A percentile compares a stretch with the other conserved stretches of the same genome.
phyloP scores from a whole-genome alignment of 2,888 invertebrate species.

The Microctonus aethiopoides region DNA sequence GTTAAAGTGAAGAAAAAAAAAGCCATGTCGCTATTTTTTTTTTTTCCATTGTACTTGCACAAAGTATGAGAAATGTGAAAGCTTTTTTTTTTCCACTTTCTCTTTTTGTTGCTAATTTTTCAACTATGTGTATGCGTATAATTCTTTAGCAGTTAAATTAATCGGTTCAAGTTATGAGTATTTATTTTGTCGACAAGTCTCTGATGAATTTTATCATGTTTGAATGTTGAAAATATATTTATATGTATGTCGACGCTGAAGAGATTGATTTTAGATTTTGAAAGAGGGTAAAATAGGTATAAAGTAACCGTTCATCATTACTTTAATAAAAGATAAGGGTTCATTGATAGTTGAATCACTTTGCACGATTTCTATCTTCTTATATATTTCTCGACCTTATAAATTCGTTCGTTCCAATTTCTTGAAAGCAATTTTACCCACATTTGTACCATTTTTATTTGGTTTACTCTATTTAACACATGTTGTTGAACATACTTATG shows the following conservation, averaged over 20 bases:
- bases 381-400: neutral
- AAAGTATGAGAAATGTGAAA: too few species aligned
- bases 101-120: too few species aligned
- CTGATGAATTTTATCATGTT: too few species aligned
- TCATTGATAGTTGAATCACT: neutral
- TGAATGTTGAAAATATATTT: neutral
- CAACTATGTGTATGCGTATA: too few species aligned
- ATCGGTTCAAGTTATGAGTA: too few species aligned
- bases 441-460: neutral
- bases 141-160: too few species aligned
- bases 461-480: neutral
- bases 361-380: neutral
- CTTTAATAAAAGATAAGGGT: neutral
- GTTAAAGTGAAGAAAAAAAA: too few species aligned
- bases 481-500: slow-evolving; percentile 1
- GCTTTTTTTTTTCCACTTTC: too few species aligned
- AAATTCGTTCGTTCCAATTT: neutral
- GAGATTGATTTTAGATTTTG: neutral
- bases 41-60: too few species aligned
- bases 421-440: neutral
- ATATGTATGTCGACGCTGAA: neutral
- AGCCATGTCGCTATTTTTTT: neutral
- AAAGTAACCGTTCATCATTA: neutral
- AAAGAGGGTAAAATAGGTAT: neutral
- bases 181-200: too few species aligned